These are phyloP conservation scores for Parazoanthus darwini DNA, from an alignment of 92 coral and sea anemone genomes.

Conservation along the genomic window DNA sequence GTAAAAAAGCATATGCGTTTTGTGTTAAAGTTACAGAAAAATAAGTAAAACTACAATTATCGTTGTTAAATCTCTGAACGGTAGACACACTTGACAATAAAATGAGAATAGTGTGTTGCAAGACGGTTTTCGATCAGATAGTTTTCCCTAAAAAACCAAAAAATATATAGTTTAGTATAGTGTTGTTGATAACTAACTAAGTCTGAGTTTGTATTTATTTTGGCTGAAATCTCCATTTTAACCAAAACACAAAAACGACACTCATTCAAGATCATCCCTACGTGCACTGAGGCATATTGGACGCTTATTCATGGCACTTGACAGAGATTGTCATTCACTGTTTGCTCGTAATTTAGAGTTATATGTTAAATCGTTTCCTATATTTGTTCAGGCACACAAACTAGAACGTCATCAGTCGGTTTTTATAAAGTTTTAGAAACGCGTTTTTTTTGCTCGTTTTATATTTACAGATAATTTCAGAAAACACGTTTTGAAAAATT, in stretches of 20 bases:
- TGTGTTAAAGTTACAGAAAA: background rate
- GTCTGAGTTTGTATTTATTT: background rate
- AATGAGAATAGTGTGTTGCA: background rate
- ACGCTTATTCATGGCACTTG: background rate
- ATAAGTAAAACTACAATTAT: background rate
- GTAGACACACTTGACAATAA: conserved; percentile 14
- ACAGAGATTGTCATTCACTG: background rate
- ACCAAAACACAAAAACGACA: background rate
- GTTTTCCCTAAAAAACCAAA: background rate
- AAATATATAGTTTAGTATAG: background rate
- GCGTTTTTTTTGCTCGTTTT: background rate
- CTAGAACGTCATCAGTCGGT: background rate
- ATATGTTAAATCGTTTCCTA: conserved; percentile 20
- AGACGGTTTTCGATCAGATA: background rate
- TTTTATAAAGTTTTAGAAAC: background rate
- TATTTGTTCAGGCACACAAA: conserved; percentile 27
- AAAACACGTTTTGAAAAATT: background rate
- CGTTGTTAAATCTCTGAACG: background rate
- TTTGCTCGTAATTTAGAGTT: conserved; percentile 21
- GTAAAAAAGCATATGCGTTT: background rate
- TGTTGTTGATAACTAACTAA: background rate
- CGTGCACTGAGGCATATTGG: background rate
- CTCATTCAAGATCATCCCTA: background rate
- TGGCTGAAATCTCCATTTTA: background rate
- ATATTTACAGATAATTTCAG: too few relatives aligned